These are phyloP conservation scores for Zaprionus davidi DNA, from an alignment of 1,140 invertebrate species.

Conservation along the genomic window DNA sequence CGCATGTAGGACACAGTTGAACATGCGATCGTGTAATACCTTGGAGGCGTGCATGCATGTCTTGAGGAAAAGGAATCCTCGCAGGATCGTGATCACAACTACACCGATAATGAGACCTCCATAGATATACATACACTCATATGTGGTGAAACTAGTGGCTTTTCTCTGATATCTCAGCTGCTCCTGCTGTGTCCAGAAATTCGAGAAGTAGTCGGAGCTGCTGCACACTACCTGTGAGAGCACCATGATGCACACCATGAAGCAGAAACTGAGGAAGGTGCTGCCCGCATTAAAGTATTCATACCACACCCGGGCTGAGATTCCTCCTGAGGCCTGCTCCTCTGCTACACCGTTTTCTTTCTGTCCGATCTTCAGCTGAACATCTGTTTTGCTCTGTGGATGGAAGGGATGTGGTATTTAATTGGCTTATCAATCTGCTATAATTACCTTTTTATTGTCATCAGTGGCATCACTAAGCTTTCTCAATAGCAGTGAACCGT, in stretches of 20 bases:
- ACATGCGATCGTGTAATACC: constrained; percentile 93
- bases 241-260: constrained; percentile 87
- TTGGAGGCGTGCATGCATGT: constrained; percentile 92
- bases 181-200: constrained; percentile 89
- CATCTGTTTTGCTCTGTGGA: constrained; percentile 1
- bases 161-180: constrained; percentile 70
- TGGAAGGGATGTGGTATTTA: not conserved
- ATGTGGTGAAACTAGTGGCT: constrained; percentile 66
- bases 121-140: constrained; percentile 82
- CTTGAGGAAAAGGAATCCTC: constrained; percentile 90
- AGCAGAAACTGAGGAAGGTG: constrained; percentile 85
- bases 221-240: constrained; percentile 90
- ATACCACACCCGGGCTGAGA: constrained; percentile 86
- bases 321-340: constrained; percentile 85
- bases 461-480: constrained; percentile 42
- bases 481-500: constrained; percentile 58
- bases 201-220: constrained; percentile 91
- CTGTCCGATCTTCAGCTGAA: constrained; percentile 52
- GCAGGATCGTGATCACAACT: constrained; percentile 85
- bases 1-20: constrained; percentile 89
- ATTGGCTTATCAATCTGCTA: not conserved
- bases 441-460: constrained; percentile 59
- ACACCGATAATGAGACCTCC: constrained; percentile 73
- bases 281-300: constrained; percentile 89
- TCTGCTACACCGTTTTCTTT: constrained; percentile 84